These are phyloP conservation scores for Triops longicaudatus DNA, from an alignment of 1,140 invertebrate genomes.

Conservation along the genomic window DNA sequence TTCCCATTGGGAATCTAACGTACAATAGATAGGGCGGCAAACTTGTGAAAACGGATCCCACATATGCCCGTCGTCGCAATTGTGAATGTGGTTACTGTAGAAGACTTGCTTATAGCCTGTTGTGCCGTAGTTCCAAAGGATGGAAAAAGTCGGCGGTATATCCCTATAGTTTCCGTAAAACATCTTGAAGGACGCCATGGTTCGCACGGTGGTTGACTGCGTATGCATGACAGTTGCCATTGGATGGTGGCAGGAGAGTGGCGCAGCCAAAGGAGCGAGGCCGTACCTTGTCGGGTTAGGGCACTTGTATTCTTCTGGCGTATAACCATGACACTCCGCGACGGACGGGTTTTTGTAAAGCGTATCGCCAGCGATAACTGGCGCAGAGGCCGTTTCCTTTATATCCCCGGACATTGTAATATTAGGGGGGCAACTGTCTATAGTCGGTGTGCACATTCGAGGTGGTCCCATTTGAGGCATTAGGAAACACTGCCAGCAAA, in stretches of 20 bases:
- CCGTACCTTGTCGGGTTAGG: not conserved
- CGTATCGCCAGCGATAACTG: not conserved
- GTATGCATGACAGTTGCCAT: not conserved
- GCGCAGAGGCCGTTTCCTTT: not conserved
- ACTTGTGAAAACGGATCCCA: slow-evolving; percentile 25
- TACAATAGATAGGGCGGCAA: slow-evolving; percentile 23
- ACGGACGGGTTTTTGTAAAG: not conserved
- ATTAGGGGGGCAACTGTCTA: not conserved
- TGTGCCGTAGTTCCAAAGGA: slow-evolving; percentile 22
- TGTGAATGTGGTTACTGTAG: slow-evolving; percentile 18
- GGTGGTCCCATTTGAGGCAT: not conserved
- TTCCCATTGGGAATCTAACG: not conserved
- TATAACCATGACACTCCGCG: not conserved
- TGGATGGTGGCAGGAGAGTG: not conserved
- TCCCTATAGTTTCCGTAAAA: slow-evolving; percentile 16
- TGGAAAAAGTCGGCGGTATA: slow-evolving; percentile 22
- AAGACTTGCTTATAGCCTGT: slow-evolving; percentile 23
- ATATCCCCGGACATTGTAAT: not conserved
- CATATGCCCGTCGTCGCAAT: slow-evolving; percentile 17
- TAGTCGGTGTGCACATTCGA: not conserved
- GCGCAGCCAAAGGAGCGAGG: not conserved
- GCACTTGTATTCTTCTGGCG: not conserved
- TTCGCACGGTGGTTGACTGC: not conserved
- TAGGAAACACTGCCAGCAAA: not conserved
- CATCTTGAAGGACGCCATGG: not conserved